Conservation (phyloP, 2,113 vertebrate genomes). For the Cyanoderma ruficeps region DNA sequence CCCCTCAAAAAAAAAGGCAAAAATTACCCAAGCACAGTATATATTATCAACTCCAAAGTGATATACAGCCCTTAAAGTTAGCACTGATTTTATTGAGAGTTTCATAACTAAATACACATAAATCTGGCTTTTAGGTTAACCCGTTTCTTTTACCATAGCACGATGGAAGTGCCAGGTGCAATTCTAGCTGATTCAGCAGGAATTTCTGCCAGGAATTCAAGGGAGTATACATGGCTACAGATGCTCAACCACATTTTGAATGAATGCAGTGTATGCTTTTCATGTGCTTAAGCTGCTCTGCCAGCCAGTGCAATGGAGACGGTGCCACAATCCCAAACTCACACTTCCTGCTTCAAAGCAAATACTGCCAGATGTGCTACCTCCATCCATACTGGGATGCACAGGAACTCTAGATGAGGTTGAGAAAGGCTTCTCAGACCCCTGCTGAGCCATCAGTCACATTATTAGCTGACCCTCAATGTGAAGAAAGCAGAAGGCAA, state of each 20-base stretch:
- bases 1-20: not conserved
- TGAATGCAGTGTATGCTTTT: slow-evolving; percentile 19
- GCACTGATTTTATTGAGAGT: slow-evolving; percentile 21
- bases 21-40: not conserved
- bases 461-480: not conserved
- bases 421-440: not conserved
- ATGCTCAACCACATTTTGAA: slow-evolving; percentile 46
- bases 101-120: slow-evolving; percentile 55
- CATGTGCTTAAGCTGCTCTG: slow-evolving; percentile 5
- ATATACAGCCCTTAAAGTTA: slow-evolving; percentile 6
- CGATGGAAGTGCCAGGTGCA: slow-evolving; percentile 44
- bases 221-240: slow-evolving; percentile 10
- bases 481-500: not conserved
- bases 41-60: not conserved
- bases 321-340: not conserved
- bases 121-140: slow-evolving; percentile 44
- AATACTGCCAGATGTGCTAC: slow-evolving; percentile 43
- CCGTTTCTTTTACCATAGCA: not conserved
- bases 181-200: slow-evolving; percentile 59
- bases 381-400: not conserved
- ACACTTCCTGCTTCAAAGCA: slow-evolving; percentile 13
- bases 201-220: slow-evolving; percentile 58
- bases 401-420: not conserved
- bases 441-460: slow-evolving; percentile 21
- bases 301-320: not conserved